Evolutionary conservation across 2,888 invertebrate species (phyloP), one percentile per base, ranked within the genome.

Genomic region (Cheilosia urbana): DNA sequence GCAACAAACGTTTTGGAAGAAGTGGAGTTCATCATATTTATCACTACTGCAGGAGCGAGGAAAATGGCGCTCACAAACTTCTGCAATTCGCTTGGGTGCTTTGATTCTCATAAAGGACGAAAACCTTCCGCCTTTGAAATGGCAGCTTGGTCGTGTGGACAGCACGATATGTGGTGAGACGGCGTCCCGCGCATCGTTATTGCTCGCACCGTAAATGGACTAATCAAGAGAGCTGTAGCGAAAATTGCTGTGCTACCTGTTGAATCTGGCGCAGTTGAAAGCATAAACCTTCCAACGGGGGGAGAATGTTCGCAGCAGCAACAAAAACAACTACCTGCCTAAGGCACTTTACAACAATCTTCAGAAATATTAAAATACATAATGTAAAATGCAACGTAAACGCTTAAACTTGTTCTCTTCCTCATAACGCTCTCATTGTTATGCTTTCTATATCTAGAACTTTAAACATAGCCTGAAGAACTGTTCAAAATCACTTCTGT

Each of bases 1-100:
- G 81, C 87, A 87, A 42, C 82, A 88, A 34, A 30, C 57, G 9
- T 85, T 87, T 34, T 87, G 87, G 87, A 83, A 75, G 13, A 85
- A 72, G 7, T 87, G 83, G 83, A 77, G 55, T 7, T 51, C 47
- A 1, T 82, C 69, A 3, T 87, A 83, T 19, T 21, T 88, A 11
- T 66, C 84, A 21, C 21, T 21, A 15, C 47, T 88, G 9, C 87
- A 88, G 49, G 83, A 88, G 57, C 75, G 82, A 11, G 53, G 45
- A 63, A 88, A 88, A 30, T 88, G 87, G 87, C 76, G 72, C 3
- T 45, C 77, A 51, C 49, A 78, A 76, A 71, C 40, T 57, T 60
- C n/a, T 66, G 79, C n/a, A 2, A 55, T 47, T 42, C 40, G 27
- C 21, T 45, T 63, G 15, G 62, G 17, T 9, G 15, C 45, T 2